These are phyloP conservation scores for Araneus ventricosus DNA, from an alignment of 1,140 invertebrate genomes.

Conservation along the genomic window DNA sequence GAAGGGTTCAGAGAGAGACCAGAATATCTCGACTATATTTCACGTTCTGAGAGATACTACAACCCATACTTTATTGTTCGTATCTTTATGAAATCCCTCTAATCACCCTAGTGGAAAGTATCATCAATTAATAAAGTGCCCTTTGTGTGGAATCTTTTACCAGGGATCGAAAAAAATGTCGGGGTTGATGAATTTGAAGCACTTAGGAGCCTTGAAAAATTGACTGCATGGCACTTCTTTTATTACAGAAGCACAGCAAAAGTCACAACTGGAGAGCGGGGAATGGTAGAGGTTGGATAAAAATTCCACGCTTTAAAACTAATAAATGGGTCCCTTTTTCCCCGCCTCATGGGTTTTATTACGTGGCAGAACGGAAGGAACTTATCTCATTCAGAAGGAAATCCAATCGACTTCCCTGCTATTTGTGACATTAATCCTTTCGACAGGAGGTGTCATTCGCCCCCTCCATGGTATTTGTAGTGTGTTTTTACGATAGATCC, in stretches of 20 bases:
- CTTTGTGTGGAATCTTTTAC: background rate
- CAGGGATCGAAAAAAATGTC: background rate
- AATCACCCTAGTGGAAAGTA: background rate
- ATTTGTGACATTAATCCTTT: conserved; percentile 70
- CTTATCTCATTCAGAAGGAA: conserved; percentile 46
- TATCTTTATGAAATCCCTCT: background rate
- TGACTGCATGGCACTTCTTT: conserved; percentile 33
- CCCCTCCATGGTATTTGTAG: conserved; percentile 4
- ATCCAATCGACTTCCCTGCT: conserved; percentile 58
- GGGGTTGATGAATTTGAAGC: conserved; percentile 34
- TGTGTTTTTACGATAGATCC: conserved; percentile 42
- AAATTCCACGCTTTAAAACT: conserved; percentile 61
- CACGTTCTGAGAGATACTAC: background rate
- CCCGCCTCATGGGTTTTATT: conserved; percentile 60
- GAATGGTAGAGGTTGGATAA: conserved; percentile 1
- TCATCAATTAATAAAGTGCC: conserved; percentile 33
- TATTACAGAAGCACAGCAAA: conserved; percentile 6
- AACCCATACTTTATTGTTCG: background rate
- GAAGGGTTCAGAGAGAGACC: too few species aligned
- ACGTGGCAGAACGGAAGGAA: conserved; percentile 46
- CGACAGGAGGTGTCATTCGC: conserved; percentile 50
- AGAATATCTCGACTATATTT: background rate
- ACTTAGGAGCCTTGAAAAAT: conserved; percentile 41
- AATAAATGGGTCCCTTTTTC: conserved; percentile 62
- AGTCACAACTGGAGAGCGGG: background rate